A percentile compares a stretch with the other conserved stretches of the same genome.
These are phyloP conservation scores for Helicoverpa armigera DNA, from an alignment of 1,140 invertebrate species.

Conservation along the genomic window DNA sequence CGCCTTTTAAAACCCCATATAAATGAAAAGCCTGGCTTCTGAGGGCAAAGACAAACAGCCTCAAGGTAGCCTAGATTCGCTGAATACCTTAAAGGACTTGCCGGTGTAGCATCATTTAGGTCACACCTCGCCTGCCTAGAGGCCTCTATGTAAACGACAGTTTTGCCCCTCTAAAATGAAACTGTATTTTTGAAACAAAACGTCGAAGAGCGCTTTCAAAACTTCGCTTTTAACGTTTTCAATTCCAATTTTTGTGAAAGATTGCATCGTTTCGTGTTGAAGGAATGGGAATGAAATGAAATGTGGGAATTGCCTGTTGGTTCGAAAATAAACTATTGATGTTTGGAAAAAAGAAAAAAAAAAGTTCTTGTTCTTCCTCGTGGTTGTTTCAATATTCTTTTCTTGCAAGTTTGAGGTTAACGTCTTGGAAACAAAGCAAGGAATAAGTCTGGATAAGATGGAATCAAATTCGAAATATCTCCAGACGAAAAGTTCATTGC, in stretches of 20 bases:
- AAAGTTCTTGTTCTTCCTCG: no score
- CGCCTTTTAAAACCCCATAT: slow-evolving; percentile 20
- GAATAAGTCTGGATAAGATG: not conserved
- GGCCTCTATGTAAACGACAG: slow-evolving; percentile 11
- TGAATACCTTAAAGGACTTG: slow-evolving; percentile 58
- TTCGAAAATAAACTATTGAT: not conserved
- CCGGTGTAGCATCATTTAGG: slow-evolving; percentile 57
- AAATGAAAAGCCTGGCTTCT: slow-evolving; percentile 41
- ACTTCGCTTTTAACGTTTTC: slow-evolving; percentile 29
- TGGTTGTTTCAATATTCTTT: no score
- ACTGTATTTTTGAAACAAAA: slow-evolving; percentile 3
- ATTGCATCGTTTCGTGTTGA: not conserved
- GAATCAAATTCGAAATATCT: not conserved
- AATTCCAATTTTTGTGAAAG: slow-evolving; percentile 26
- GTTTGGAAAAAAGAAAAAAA: not conserved
- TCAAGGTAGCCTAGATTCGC: slow-evolving; percentile 36
- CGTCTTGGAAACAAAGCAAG: not conserved
- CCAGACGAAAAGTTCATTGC: not conserved
- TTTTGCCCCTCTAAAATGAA: not conserved
- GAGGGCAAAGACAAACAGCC: slow-evolving; percentile 31
- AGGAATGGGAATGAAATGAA: not conserved
- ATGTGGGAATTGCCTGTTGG: not conserved
- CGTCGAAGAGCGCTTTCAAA: slow-evolving; percentile 32
- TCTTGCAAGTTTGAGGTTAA: no score
- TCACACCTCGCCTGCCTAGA: slow-evolving; percentile 39